These are phyloP conservation scores for Aporophyla nigra DNA, from an alignment of 2,888 invertebrate genomes.

Conservation along the genomic window DNA sequence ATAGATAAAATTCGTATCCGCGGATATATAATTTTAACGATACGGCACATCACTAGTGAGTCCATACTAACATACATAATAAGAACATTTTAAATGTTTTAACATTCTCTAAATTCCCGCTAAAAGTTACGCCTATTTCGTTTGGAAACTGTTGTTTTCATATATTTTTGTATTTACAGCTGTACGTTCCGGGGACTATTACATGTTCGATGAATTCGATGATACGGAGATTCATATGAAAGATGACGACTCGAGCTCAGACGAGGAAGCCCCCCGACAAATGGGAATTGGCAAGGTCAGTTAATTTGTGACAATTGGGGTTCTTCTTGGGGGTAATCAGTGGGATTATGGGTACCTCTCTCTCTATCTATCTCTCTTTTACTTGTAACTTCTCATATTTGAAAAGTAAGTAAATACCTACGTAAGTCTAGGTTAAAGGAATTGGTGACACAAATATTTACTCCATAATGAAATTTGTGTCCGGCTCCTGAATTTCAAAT, in stretches of 20 bases:
- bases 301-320: conserved; percentile 1
- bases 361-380: background rate
- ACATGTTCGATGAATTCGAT: conserved; percentile 99
- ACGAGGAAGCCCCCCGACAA: conserved; percentile 88
- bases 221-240: conserved; percentile 94
- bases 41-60: background rate
- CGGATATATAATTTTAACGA: too few species aligned
- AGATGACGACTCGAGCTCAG: conserved; percentile 91
- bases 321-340: conserved; percentile 16
- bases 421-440: background rate
- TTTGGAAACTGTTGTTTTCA: conserved; percentile 15
- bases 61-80: background rate
- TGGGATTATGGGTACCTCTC: conserved; percentile 26
- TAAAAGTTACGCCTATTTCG: conserved; percentile 58
- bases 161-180: conserved; percentile 91
- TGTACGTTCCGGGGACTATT: conserved; percentile 99
- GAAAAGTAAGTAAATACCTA: background rate
- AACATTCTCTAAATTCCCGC: conserved; percentile 2
- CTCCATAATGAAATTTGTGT: background rate
- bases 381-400: background rate
- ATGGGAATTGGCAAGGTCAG: conserved; percentile 91
- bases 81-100: conserved; percentile 2
- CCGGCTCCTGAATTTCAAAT: too few species aligned
- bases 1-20: too few species aligned
- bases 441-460: background rate